phyloP scores from a whole-genome alignment of 2,888 invertebrate genomes.

The Tuberolachnus salignus region DNA sequence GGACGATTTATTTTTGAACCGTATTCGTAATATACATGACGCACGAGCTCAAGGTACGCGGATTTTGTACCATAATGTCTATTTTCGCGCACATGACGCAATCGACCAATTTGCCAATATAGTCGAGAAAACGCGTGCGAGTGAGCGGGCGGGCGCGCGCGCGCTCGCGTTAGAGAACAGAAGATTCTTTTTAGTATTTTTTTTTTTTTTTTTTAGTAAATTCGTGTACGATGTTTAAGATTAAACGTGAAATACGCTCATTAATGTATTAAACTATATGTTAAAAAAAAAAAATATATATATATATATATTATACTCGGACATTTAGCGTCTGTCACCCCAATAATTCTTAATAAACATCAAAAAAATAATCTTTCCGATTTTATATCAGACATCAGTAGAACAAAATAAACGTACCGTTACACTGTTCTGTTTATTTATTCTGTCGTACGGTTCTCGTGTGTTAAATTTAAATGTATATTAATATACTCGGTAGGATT shows the following conservation, averaged over 20 bases:
- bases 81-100: constrained; percentile 28
- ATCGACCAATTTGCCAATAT: constrained; percentile 35
- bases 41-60: neutral
- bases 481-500: no score
- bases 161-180: neutral
- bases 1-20: constrained; percentile 23
- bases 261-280: neutral
- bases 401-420: neutral
- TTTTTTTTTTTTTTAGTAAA: no score
- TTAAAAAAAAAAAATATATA: neutral
- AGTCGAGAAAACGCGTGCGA: neutral
- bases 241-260: neutral
- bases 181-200: constrained; percentile 8
- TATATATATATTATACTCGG: neutral
- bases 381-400: neutral
- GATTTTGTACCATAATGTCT: neutral
- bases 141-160: no score
- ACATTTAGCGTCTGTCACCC: neutral
- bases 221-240: neutral
- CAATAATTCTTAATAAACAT: neutral
- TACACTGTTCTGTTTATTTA: no score
- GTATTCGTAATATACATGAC: neutral
- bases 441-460: no score
- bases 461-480: no score
- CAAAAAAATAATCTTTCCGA: neutral